A percentile compares a stretch with the other conserved stretches of the same genome.
Conservation (phyloP, 2,113 vertebrate genomes). For the Aramus guarauna region DNA sequence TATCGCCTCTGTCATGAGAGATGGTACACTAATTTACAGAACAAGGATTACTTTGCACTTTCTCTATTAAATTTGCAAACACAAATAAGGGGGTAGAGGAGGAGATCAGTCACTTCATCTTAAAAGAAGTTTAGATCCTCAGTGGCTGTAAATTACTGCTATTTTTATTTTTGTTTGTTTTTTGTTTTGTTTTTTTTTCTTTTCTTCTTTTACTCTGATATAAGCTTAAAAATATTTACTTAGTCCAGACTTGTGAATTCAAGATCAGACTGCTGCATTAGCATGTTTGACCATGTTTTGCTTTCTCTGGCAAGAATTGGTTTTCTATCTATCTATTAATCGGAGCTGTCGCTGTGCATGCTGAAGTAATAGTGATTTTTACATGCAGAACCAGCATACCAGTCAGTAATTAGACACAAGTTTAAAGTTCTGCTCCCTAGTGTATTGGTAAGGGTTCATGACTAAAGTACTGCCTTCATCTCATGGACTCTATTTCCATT, state of each 20-base stretch:
- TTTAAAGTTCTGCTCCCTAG: background rate
- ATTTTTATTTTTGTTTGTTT: background rate
- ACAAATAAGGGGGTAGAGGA: accelerated
- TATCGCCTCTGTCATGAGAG: background rate
- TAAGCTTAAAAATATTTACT: constrained; percentile 16
- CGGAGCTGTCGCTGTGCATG: constrained; percentile 27
- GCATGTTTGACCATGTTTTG: constrained; percentile 46
- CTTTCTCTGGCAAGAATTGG: constrained; percentile 44
- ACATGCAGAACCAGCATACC: constrained; percentile 8
- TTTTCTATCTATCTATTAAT: constrained; percentile 38
- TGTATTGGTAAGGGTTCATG: background rate
- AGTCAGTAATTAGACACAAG: constrained; percentile 33
- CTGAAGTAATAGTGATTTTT: constrained; percentile 45
- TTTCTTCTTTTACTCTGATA: background rate
- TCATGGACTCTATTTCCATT: background rate
- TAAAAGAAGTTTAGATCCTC: background rate
- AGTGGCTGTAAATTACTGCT: background rate
- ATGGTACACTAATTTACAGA: background rate
- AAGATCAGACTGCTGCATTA: constrained; percentile 46
- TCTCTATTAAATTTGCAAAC: background rate
- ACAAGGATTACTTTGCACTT: background rate
- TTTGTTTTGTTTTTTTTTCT: too few relatives aligned
- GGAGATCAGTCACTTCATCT: background rate
- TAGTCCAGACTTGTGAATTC: background rate
- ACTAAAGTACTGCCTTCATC: background rate